Evolutionary conservation across 2,797 vertebrate genomes (phyloP).

Genomic region (Typhlichthys subterraneus): DNA sequence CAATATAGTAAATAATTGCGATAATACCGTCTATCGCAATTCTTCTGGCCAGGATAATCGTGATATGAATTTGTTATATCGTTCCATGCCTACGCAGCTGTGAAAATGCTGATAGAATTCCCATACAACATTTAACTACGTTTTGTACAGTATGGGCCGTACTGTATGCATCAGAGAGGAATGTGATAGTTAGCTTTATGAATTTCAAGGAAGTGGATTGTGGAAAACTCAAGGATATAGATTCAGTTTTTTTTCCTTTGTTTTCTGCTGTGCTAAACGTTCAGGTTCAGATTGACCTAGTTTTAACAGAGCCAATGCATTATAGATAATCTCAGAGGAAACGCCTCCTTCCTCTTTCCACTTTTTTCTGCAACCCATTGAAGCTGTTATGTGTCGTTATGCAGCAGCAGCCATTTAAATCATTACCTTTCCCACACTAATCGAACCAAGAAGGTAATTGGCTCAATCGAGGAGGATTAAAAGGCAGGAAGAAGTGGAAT

Average conservation of each 20-base stretch:
- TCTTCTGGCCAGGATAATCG: too few species aligned
- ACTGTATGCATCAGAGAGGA: neutral
- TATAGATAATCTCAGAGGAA: slow-evolving; percentile 70
- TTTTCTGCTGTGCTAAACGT: slow-evolving; percentile 59
- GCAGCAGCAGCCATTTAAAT: slow-evolving; percentile 71
- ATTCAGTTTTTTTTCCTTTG: slow-evolving; percentile 64
- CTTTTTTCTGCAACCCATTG: neutral
- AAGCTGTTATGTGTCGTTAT: slow-evolving; percentile 56
- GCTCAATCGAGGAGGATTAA: slow-evolving; percentile 78
- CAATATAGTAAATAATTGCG: too few species aligned
- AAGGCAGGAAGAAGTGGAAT: slow-evolving; percentile 71
- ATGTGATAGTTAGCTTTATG: slow-evolving; percentile 25
- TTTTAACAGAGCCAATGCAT: slow-evolving; percentile 68
- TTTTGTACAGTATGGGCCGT: neutral
- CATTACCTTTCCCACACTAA: slow-evolving; percentile 76
- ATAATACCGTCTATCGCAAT: too few species aligned
- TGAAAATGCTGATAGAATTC: too few species aligned
- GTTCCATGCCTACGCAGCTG: slow-evolving; percentile 9
- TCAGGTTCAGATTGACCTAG: slow-evolving; percentile 73
- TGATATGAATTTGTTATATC: too few species aligned
- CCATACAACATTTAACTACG: too few species aligned
- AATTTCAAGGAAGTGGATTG: slow-evolving; percentile 35
- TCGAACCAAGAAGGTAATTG: slow-evolving; percentile 74
- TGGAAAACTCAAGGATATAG: slow-evolving; percentile 53
- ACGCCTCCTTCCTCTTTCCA: slow-evolving; percentile 24